These are phyloP conservation scores for Dendroctonus ponderosae DNA, from an alignment of 1,140 invertebrate species.

Conservation along the genomic window DNA sequence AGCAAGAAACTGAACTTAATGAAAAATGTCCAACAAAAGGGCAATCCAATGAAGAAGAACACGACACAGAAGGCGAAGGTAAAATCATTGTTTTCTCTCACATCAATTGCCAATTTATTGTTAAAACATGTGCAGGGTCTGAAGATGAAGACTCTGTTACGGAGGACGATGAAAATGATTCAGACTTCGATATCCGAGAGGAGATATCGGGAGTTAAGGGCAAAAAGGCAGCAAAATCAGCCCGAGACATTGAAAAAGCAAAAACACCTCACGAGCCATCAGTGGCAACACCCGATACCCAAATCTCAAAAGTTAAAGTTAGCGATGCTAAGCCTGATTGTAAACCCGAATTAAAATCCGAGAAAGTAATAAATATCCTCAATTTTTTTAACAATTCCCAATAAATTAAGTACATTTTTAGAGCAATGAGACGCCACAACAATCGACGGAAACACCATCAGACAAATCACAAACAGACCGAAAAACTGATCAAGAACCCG, in stretches of 20 bases:
- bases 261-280: slow-evolving; percentile 27
- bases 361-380: too few species aligned
- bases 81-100: background rate
- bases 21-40: slow-evolving; percentile 8
- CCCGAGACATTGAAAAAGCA: background rate
- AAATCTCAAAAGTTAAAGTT: too few species aligned
- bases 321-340: too few species aligned
- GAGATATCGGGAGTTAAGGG: slow-evolving; percentile 41
- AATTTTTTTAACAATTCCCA: too few species aligned
- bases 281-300: too few species aligned
- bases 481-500: slow-evolving; percentile 22
- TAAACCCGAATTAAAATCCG: too few species aligned
- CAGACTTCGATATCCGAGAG: slow-evolving; percentile 50
- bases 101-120: background rate
- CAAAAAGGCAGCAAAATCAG: slow-evolving; percentile 9
- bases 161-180: slow-evolving; percentile 44
- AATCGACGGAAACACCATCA: background rate
- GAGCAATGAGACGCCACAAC: too few species aligned
- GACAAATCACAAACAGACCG: slow-evolving; percentile 26
- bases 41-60: slow-evolving; percentile 21
- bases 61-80: slow-evolving; percentile 18
- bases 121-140: slow-evolving; percentile 11
- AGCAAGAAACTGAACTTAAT: background rate
- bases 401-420: too few species aligned
- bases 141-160: slow-evolving; percentile 36